Conservation (phyloP, 53 echinoderm and acorn worm genomes). For the Echinarachnius parma region DNA sequence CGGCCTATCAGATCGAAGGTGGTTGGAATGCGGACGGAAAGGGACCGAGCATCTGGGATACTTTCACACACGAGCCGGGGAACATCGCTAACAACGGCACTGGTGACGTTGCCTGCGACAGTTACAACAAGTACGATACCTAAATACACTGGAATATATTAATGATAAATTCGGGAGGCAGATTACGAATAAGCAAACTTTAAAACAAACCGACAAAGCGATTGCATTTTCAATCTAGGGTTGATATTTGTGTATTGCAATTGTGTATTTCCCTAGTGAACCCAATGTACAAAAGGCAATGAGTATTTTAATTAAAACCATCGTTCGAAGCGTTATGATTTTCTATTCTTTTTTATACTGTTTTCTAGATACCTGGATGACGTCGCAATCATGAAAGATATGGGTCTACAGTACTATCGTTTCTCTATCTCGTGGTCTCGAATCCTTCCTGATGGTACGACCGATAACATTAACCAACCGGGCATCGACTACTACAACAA, state of each 20-base stretch:
- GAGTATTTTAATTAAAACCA: too few relatives aligned
- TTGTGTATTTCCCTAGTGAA: too few relatives aligned
- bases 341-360: background rate
- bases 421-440: slow-evolving; percentile 92
- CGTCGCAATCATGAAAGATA: slow-evolving; percentile 63
- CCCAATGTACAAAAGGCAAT: too few relatives aligned
- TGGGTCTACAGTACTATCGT: slow-evolving; percentile 77
- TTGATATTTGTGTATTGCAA: too few relatives aligned
- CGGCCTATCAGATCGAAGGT: slow-evolving; percentile 78
- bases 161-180: too few relatives aligned
- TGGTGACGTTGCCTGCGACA: slow-evolving; percentile 84
- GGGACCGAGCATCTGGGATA: slow-evolving; percentile 68
- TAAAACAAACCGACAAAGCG: too few relatives aligned
- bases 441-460: slow-evolving; percentile 76
- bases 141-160: too few relatives aligned
- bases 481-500: slow-evolving; percentile 75
- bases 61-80: slow-evolving; percentile 55
- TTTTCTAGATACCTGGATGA: slow-evolving; percentile 51
- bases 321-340: too few relatives aligned
- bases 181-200: too few relatives aligned
- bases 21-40: slow-evolving; percentile 61
- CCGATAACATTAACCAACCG: slow-evolving; percentile 44
- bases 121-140: slow-evolving; percentile 81
- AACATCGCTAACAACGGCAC: slow-evolving; percentile 57
- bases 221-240: too few relatives aligned